Evolutionary conservation across 2,888 invertebrate genomes (phyloP).

Genomic region (Leistus spinibarbis): DNA sequence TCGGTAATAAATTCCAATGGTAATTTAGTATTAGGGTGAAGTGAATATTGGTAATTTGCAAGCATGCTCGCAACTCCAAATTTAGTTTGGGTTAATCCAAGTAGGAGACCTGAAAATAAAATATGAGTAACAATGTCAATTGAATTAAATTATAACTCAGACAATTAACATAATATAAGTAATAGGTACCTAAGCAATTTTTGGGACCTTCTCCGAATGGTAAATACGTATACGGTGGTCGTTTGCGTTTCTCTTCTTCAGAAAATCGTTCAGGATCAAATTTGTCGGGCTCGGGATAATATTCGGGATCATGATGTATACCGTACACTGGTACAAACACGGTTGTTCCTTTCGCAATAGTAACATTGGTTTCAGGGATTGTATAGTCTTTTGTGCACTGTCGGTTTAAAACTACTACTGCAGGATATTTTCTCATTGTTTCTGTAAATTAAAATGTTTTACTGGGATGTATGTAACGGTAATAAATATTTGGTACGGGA

Average conservation of each 20-base stretch:
- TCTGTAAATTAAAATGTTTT: too few species aligned
- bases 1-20: too few species aligned
- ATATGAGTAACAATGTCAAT: too few species aligned
- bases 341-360: neutral
- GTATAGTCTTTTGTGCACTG: constrained; percentile 13
- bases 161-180: too few species aligned
- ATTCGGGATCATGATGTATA: constrained; percentile 27
- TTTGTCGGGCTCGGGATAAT: constrained; percentile 34
- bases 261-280: constrained; percentile 37
- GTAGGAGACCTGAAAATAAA: too few species aligned
- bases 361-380: constrained; percentile 15
- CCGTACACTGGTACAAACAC: constrained; percentile 15
- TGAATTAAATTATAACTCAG: too few species aligned
- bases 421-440: constrained; percentile 19
- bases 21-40: too few species aligned
- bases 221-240: constrained; percentile 22
- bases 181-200: constrained; percentile 5
- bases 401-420: constrained; percentile 5
- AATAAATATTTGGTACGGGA: too few species aligned
- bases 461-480: too few species aligned
- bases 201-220: constrained; percentile 35
- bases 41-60: too few species aligned
- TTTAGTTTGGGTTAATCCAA: too few species aligned
- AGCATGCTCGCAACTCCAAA: too few species aligned
- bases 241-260: constrained; percentile 10